Percentiles rank a stretch among this genome's conserved stretches.
phyloP scores from a whole-genome alignment of 2,113 vertebrate species.

The Eurypyga helias region DNA sequence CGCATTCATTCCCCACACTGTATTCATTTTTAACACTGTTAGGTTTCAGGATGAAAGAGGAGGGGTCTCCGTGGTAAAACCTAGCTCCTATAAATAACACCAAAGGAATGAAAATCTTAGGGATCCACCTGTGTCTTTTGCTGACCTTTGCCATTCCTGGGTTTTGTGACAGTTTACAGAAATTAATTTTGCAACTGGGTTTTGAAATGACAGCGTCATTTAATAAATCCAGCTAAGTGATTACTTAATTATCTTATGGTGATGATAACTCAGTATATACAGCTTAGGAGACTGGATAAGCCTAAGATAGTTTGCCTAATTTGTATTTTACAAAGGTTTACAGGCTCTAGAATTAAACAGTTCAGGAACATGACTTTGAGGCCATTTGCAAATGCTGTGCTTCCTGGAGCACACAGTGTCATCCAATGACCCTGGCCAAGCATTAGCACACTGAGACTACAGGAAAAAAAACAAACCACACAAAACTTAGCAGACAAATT shows the following conservation, averaged over 20 bases:
- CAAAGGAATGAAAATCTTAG: not conserved
- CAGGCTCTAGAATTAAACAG: not conserved
- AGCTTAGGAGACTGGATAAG: not conserved
- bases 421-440: not conserved
- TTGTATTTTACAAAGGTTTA: not conserved
- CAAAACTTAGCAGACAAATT: not conserved
- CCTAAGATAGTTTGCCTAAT: not conserved
- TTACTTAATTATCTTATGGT: not conserved
- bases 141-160: not conserved
- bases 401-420: not conserved
- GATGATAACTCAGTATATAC: not conserved
- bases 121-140: not conserved
- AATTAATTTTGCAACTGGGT: not conserved
- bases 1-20: not conserved
- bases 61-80: not conserved
- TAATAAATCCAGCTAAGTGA: not conserved
- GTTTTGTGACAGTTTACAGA: not conserved
- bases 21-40: not conserved
- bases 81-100: not conserved
- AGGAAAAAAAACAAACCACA: not conserved
- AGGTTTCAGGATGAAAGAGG: not conserved
- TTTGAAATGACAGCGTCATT: not conserved
- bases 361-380: not conserved
- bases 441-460: not conserved
- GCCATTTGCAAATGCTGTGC: not conserved